phyloP scores from a whole-genome alignment of 2,797 vertebrate species.

The Coregonus ussuriensis region DNA sequence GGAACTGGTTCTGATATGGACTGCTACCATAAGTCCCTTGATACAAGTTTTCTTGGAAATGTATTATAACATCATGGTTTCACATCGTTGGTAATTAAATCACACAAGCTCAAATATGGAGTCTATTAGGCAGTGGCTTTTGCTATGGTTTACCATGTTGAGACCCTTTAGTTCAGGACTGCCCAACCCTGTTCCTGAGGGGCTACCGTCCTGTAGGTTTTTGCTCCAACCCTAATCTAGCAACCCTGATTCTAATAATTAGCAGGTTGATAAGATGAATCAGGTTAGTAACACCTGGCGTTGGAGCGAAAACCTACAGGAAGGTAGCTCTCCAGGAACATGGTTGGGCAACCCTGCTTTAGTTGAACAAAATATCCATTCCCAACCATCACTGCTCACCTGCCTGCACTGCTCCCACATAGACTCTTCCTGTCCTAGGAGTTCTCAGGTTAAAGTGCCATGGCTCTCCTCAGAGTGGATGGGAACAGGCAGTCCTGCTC shows the following conservation, averaged over 20 bases:
- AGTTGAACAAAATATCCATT: not conserved
- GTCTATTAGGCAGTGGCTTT: not conserved
- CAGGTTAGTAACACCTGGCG: no score
- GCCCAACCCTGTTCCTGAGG: no score
- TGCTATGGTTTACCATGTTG: not conserved
- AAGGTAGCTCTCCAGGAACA: no score
- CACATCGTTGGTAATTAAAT: not conserved
- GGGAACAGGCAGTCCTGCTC: not conserved
- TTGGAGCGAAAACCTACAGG: no score
- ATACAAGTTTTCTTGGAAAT: not conserved
- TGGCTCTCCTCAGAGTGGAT: not conserved
- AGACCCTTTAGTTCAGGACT: not conserved
- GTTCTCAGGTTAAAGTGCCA: slow-evolving; percentile 14
- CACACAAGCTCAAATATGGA: not conserved
- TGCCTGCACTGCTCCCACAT: not conserved
- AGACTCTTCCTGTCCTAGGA: not conserved
- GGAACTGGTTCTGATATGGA: not conserved
- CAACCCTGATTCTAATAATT: no score
- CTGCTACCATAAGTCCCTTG: not conserved
- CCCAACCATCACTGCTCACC: no score
- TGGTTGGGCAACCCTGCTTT: not conserved
- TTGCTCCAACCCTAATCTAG: no score
- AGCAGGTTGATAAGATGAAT: no score
- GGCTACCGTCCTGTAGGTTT: no score
- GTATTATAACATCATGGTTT: not conserved